Base-by-base conservation (phyloP, 2,888 invertebrate genomes). In the Iselma pallidipennis region DNA sequence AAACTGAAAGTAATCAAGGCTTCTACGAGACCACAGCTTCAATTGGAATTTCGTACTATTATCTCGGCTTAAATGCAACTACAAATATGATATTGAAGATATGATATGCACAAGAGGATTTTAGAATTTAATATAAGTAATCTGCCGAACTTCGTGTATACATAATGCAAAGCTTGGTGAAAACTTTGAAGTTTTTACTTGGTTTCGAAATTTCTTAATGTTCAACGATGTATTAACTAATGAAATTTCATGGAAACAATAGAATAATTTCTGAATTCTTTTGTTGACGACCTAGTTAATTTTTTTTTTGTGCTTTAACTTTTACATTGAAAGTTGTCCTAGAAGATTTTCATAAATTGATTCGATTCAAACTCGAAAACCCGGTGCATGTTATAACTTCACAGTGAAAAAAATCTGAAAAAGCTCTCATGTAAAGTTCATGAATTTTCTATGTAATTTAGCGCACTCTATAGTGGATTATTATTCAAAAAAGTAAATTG, bases 401-500 rank as follows among this genome's bases (percentile, higher is more conserved):
- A 54, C 54, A 45, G 53, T 25, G 57, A 49, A 63, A 58, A 59
- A 65, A 61, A 63, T 60, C 56, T 58, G 53, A 59, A 59, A 49
- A 53, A 54, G 21, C 19, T 19, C 52, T 62, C 58, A 62, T 65
- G 59, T 63, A 58, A 63, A 65, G 59, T 58, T 70, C 65, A 68
- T 70, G 65, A 66, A 68, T 68, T 68, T 68, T 67, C 70, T 66
- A 67, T 68, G 65, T 61, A 68, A 70, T 68, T 68, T 67, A 63
- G 55, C 63, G 64, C 66, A 57, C 48, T 61, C 60, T 55, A 62
- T 57, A 63, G 59, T 60, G 62, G 62, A 65, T 65, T 64, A 63
- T 66, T 63, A 66, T 67, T 62, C 61, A 60, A 56, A 55, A 63
- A 68, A 70, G 63, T 61, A 63, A 60, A 61, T 66, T 59, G 56